Percentiles rank a stretch among this genome's conserved stretches.
Conservation (phyloP, 2,888 invertebrate species). For the Tenthredo mesomela region DNA sequence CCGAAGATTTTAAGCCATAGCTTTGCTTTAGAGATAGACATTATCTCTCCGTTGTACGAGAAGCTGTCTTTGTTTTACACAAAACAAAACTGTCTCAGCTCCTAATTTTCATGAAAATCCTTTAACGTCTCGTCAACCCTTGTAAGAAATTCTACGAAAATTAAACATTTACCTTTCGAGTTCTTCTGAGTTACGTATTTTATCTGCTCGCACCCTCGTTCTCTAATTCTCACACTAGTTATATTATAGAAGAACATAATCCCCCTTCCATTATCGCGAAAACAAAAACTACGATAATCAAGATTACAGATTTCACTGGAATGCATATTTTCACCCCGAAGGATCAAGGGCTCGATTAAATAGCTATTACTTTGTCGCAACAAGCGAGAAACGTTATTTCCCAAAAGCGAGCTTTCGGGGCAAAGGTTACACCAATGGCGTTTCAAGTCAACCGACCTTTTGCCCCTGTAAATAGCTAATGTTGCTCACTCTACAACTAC, state of each 20-base stretch:
- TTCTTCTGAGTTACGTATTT: not conserved
- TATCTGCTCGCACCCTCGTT: not conserved
- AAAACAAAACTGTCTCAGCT: not conserved
- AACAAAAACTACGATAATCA: not conserved
- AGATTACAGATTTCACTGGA: not conserved
- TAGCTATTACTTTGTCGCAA: not conserved
- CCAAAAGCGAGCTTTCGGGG: conserved; percentile 10
- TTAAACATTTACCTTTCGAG: conserved; percentile 24
- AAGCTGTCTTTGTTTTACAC: conserved; percentile 24
- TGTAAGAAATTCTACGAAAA: not conserved
- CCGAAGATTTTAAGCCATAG: conserved; percentile 33
- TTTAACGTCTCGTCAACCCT: not conserved
- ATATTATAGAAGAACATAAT: not conserved
- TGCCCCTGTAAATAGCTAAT: conserved; percentile 22
- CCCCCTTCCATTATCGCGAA: not conserved
- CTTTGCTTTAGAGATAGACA: conserved; percentile 16
- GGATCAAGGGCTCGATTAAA: not conserved
- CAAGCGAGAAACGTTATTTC: not conserved
- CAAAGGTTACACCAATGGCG: not conserved
- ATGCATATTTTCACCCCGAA: not conserved
- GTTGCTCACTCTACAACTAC: conserved; percentile 17
- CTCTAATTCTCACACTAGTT: not conserved
- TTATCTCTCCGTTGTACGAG: conserved; percentile 24
- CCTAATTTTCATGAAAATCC: not conserved
- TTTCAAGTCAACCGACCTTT: conserved; percentile 20